A percentile compares a stretch with the other conserved stretches of the same genome.
Evolutionary conservation across 30 jellyfish, hydroid and myxozoan species (phyloP).

Genomic region (Pelagia noctiluca): DNA sequence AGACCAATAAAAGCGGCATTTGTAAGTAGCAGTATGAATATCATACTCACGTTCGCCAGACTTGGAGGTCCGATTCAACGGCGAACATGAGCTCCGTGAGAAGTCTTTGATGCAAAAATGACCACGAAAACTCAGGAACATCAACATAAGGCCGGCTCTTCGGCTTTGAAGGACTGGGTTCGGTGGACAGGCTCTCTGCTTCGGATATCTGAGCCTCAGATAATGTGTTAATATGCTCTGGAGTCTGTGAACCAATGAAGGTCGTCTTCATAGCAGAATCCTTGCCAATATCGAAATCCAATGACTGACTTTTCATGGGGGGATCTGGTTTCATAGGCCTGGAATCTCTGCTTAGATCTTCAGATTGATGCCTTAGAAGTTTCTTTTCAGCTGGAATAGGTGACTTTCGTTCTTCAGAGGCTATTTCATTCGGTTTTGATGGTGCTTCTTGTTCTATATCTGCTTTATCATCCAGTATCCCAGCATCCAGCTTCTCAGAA

Average conservation of each 20-base stretch:
- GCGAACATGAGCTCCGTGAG: constrained; percentile 90
- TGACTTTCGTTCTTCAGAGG: not conserved
- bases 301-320: constrained; percentile 42
- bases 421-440: no score
- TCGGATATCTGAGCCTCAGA: constrained; percentile 1
- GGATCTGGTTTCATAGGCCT: constrained; percentile 5
- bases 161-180: constrained; percentile 58
- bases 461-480: constrained; percentile 8
- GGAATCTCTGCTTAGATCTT: constrained; percentile 16
- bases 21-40: no score
- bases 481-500: constrained; percentile 18
- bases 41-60: constrained; percentile 98
- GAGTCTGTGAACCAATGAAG: constrained; percentile 38
- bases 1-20: no score
- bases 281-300: constrained; percentile 47
- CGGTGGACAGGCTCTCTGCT: not conserved
- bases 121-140: constrained; percentile 95
- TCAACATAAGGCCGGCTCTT: constrained; percentile 90
- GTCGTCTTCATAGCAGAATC: constrained; percentile 51
- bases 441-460: no score
- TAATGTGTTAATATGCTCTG: constrained; percentile 13
- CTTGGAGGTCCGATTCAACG: constrained; percentile 93
- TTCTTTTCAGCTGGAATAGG: not conserved
- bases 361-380: constrained; percentile 41
- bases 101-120: constrained; percentile 89